Conservation (phyloP, 2,888 invertebrate genomes). For the Drosophila phalerata region DNA sequence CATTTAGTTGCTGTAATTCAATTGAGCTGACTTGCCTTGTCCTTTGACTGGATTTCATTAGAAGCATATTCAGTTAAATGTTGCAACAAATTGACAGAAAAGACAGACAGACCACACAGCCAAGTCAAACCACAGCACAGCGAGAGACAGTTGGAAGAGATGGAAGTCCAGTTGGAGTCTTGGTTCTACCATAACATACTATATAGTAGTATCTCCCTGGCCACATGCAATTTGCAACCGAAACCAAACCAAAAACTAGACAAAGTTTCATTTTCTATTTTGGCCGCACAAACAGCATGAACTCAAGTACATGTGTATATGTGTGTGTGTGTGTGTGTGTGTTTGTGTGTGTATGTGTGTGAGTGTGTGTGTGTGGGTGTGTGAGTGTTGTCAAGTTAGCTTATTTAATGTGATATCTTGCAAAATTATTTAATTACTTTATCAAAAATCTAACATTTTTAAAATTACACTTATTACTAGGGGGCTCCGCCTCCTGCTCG, state of each 20-base stretch:
- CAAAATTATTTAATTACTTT: no score
- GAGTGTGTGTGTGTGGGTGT: not conserved
- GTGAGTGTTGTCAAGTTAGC: not conserved
- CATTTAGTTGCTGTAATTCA: conserved; percentile 69
- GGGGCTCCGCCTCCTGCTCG: no score
- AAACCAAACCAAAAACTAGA: conserved; percentile 38
- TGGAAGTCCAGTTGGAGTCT: conserved; percentile 18
- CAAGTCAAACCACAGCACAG: conserved; percentile 9
- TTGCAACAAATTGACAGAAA: conserved; percentile 47
- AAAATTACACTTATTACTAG: no score
- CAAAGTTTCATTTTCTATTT: conserved; percentile 49
- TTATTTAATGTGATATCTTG: not conserved
- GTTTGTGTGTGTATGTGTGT: conserved; percentile 1
- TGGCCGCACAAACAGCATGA: conserved; percentile 23
- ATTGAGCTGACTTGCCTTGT: conserved; percentile 53
- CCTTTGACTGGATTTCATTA: conserved; percentile 66
- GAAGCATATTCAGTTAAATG: conserved; percentile 57
- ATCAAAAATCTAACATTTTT: no score
- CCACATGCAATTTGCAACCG: conserved; percentile 61
- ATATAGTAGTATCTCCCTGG: conserved; percentile 13
- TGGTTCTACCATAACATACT: conserved; percentile 24
- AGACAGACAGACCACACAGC: conserved; percentile 37
- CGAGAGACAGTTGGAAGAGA: no score
- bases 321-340: not conserved
- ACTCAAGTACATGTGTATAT: not conserved